Conservation (phyloP, 2,888 invertebrate genomes). For the Agonopterix heracliana region DNA sequence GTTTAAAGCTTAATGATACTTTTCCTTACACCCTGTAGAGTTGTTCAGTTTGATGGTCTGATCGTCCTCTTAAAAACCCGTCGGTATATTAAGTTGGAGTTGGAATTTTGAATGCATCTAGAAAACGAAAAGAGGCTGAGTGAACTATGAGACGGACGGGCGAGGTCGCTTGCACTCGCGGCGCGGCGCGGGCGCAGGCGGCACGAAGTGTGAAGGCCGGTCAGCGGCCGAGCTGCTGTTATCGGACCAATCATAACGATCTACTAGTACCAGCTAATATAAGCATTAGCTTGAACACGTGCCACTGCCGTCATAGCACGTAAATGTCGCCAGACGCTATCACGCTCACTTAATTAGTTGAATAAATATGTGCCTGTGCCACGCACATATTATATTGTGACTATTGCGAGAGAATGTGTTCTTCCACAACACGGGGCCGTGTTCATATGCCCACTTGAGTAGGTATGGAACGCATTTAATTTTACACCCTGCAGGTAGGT, state of each 20-base stretch:
- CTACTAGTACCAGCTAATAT: conserved; percentile 38
- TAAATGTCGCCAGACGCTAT: conserved; percentile 29
- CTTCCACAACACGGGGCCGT: background rate
- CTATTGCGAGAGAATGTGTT: conserved; percentile 6
- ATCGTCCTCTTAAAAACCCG: too few relatives aligned
- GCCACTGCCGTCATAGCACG: conserved; percentile 35
- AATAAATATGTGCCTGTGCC: background rate
- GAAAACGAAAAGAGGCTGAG: conserved; percentile 16
- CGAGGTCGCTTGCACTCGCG: conserved; percentile 43
- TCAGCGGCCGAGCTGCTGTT: conserved; percentile 67
- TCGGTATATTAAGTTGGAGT: too few relatives aligned
- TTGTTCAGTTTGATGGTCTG: too few relatives aligned
- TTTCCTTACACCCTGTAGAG: too few relatives aligned
- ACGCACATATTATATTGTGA: conserved; percentile 3
- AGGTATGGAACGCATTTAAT: too few relatives aligned
- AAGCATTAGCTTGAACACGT: conserved; percentile 53
- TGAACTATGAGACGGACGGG: conserved; percentile 39
- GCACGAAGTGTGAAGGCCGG: conserved; percentile 67
- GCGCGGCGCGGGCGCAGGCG: conserved; percentile 30
- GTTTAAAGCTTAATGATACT: too few relatives aligned
- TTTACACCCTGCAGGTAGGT: too few relatives aligned
- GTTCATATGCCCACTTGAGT: too few relatives aligned
- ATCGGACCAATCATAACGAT: conserved; percentile 63
- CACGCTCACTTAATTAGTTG: conserved; percentile 19
- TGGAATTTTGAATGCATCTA: too few relatives aligned